Evolutionary conservation across 2,113 vertebrate genomes (phyloP), one percentile per base, ranked within the genome.

Genomic region (Scopus umbretta): DNA sequence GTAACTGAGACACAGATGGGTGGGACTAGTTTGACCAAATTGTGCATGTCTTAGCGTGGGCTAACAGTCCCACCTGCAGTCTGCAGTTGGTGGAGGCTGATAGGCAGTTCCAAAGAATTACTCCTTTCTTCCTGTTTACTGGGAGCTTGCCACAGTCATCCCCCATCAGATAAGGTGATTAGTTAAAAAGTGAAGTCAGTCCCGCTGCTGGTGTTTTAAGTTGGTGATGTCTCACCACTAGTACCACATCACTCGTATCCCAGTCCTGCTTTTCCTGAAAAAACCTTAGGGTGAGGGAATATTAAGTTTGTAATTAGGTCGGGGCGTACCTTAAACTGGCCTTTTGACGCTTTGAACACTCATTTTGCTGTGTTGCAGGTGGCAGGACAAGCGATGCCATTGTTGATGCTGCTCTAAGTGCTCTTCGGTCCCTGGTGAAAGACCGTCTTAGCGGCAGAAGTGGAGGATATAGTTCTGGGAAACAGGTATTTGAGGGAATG

Each of bases 361-460:
- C 43, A 5, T 72, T 94, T 71, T 68, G 70, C 70, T 80, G 15
- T n/a, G 0, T 70, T 87, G 76, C 90, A 99, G 99, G 99, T 74
- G 99, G 98, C 92, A 99, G 99, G 82, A 99, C 97, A 4, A 98
- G 98, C 3, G 99, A 99, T 3, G 98, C 99, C n/a, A 99, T 99
- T 2, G 98, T 99, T 1, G 99, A 99, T 5, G 97, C 98, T n/a
- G 99, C 99, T 14, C 94, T 99, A 50, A 98, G 97, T 21, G 95
- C 99, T 53, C 75, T 99, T n/a, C 98, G 98, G 20, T 97, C 98
- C 55, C 95, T 99, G 21, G 99, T 99, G 36, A 99, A 99, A 97
- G 99, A 99, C 9, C 96, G 99, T 45, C 98, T 99, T 25, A 97
- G 97, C 16, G 99, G 99, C 72, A 98, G 97, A 92, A 96, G 98